A percentile compares a stretch with the other conserved stretches of the same genome.
Conservation (phyloP, 2,888 invertebrate genomes). For the Drosophila phalerata region DNA sequence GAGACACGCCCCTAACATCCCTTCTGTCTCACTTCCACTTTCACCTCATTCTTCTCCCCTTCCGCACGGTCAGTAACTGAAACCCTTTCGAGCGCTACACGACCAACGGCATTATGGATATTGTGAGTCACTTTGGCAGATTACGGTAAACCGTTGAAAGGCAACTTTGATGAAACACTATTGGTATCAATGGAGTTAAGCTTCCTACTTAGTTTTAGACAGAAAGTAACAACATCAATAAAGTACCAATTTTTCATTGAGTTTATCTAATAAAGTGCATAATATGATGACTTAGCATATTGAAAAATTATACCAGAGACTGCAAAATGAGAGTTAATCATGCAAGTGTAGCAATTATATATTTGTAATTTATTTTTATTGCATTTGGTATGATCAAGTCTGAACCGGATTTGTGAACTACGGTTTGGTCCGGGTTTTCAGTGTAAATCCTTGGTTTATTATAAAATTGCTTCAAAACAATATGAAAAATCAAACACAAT, state of each 20-base stretch:
- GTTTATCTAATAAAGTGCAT: neutral
- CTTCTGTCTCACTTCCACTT: neutral
- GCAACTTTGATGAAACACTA: conserved; percentile 37
- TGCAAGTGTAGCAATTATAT: neutral
- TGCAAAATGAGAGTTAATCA: neutral
- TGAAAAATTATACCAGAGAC: neutral
- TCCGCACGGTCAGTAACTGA: conserved; percentile 18
- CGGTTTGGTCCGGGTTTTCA: no score
- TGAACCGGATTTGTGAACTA: no score
- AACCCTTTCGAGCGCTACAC: conserved; percentile 42
- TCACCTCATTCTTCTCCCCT: neutral
- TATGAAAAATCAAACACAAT: no score
- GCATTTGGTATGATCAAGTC: no score
- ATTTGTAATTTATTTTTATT: no score
- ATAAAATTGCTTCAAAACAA: no score
- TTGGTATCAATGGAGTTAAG: conserved; percentile 18
- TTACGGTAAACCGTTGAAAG: conserved; percentile 41
- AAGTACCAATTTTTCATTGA: neutral
- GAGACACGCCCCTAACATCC: conserved; percentile 6
- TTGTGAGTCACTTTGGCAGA: conserved; percentile 35
- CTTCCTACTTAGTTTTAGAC: conserved; percentile 16
- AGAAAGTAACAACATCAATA: neutral
- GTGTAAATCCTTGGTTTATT: no score
- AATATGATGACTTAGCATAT: neutral
- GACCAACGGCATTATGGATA: conserved; percentile 28